Evolutionary conservation across 1,140 invertebrate genomes (phyloP), one percentile per base, ranked within the genome.

Genomic region (Vanessa tameamea): DNA sequence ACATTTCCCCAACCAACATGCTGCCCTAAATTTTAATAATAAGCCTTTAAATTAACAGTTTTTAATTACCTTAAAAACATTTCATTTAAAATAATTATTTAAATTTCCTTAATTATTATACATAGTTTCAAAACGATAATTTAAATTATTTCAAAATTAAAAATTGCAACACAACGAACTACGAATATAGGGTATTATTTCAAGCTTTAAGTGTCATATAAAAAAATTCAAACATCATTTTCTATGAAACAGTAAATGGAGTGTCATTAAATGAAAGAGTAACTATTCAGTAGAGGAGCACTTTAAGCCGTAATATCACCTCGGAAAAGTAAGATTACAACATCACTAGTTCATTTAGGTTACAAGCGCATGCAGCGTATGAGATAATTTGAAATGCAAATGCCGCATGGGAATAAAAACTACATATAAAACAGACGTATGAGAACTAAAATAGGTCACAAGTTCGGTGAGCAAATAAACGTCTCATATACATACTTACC

Each of bases 301-400:
- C 26, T 37, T 15, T 16, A 43, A 50, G 48, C 57, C 73, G 15
- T 75, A 70, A 75, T 55, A 63, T 43, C 70, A 72, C 50, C 67
- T 70, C 64, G 61, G 70, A 76, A 61, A 76, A 50, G 55, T 67
- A 53, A 71, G 71, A 78, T 73, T 78, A 76, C 64, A 67, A 23
- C 68, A 74, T 77, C 68, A 67, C 64, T 66, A 53, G 72, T 71
- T 66, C 72, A 77, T 78, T 69, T 61, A 76, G 51, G 65, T 73
- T 50, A 76, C 68, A 76, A 73, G 64, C 74, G 51, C 47, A 69
- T 69, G 59, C 59, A 48, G 23, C 57, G 55, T 55, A 65, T 20
- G 64, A 76, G 73, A 78, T 78, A 78, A 78, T 78, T 78, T 76
- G 68, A 78, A 78, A 78, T 78, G 71, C 74, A 78, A 67, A 76